Evolutionary conservation across 2,113 vertebrate species (phyloP).

Genomic region (Engraulis encrasicolus): DNA sequence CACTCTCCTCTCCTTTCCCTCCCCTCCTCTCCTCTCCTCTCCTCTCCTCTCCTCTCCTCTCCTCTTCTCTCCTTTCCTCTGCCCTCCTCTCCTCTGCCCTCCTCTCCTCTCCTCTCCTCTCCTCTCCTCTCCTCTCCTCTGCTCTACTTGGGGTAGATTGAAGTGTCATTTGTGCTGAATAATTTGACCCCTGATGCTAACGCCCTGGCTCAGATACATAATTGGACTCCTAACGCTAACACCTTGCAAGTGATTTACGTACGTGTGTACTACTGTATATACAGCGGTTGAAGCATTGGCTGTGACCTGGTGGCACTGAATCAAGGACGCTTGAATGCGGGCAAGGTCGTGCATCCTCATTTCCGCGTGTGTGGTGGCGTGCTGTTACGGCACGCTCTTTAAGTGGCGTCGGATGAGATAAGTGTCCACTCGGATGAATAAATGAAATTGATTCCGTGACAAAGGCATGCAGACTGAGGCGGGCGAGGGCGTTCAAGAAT

Average conservation of each 20-base stretch:
- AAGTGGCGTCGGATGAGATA: neutral
- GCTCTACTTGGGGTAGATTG: neutral
- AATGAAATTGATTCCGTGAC: neutral
- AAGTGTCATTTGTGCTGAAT: constrained; percentile 6
- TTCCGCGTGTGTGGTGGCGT: neutral
- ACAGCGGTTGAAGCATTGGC: neutral
- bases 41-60: no score
- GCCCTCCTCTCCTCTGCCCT: no score
- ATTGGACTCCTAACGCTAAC: neutral
- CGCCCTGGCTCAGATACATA: no score
- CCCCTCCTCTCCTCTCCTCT: no score
- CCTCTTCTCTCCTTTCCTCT: no score
- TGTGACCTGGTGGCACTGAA: neutral
- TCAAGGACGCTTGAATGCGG: neutral
- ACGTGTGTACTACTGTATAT: no score
- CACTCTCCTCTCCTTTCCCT: no score
- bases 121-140: no score
- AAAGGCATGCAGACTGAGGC: neutral
- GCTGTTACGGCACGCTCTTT: neutral
- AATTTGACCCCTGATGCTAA: neutral
- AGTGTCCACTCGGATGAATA: neutral
- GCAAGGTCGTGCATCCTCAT: neutral
- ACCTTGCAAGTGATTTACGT: neutral
- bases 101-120: no score
- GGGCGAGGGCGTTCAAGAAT: neutral